Evolutionary conservation across 92 coral and sea anemone species (phyloP).

Genomic region (Actinostola sp.): DNA sequence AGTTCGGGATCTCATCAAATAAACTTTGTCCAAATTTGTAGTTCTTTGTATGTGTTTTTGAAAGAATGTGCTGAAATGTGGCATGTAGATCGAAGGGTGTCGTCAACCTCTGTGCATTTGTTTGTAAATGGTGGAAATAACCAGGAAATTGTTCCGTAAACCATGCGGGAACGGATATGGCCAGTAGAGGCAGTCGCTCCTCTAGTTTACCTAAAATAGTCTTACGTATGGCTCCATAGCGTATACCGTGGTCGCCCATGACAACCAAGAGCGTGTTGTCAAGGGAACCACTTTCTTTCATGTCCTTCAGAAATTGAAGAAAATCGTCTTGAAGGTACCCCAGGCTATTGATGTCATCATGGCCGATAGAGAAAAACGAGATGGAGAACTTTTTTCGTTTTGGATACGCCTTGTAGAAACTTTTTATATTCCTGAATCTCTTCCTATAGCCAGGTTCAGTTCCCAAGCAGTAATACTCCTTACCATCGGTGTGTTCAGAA

Average conservation of each 20-base stretch:
- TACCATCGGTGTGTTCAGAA: constrained; percentile 13
- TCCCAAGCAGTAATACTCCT: constrained; percentile 45
- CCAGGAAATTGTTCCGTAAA: constrained; percentile 53
- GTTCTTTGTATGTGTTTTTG: constrained; percentile 22
- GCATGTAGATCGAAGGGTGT: constrained; percentile 73
- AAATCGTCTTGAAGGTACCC: constrained; percentile 59
- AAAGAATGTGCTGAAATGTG: constrained; percentile 55
- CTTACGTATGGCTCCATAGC: constrained; percentile 63
- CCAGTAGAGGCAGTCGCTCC: constrained; percentile 61
- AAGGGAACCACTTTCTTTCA: constrained; percentile 37
- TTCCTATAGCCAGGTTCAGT: constrained; percentile 51
- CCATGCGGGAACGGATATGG: constrained; percentile 65
- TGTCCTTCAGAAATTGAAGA: constrained; percentile 24
- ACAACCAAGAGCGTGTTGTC: constrained; percentile 54
- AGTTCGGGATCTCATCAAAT: constrained; percentile 48
- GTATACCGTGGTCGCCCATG: constrained; percentile 72
- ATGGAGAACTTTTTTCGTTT: constrained; percentile 57
- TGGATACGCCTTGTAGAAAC: constrained; percentile 59
- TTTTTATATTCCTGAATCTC: constrained; percentile 46
- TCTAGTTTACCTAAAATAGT: constrained; percentile 65
- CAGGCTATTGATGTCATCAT: constrained; percentile 66
- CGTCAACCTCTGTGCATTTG: constrained; percentile 45
- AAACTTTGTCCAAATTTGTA: constrained; percentile 54
- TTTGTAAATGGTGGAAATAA: constrained; percentile 18
- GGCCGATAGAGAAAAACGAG: constrained; percentile 53